phyloP scores from a whole-genome alignment of 2,888 invertebrate species.

The Malthinus flaveolus region DNA sequence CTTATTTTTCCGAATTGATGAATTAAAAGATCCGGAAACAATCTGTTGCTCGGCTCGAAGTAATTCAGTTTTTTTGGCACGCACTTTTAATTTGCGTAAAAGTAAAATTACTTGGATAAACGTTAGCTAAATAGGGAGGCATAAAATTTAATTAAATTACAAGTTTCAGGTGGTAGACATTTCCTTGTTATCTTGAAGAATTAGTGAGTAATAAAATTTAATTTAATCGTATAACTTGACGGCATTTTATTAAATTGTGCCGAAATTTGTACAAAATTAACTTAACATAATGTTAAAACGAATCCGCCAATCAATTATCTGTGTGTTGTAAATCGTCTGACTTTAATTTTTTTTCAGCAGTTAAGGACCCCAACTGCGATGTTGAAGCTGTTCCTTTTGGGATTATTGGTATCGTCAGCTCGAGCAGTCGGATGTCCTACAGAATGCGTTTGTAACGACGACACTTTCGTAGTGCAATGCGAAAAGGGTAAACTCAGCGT shows the following conservation, averaged over 20 bases:
- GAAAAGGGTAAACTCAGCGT: slow-evolving; percentile 85
- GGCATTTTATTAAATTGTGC: slow-evolving; percentile 5
- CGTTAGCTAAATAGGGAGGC: neutral
- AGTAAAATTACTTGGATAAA: neutral
- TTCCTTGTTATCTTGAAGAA: slow-evolving; percentile 8
- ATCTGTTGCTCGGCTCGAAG: too few species aligned
- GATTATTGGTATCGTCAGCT: slow-evolving; percentile 48
- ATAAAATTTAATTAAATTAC: slow-evolving; percentile 5
- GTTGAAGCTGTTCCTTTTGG: slow-evolving; percentile 37
- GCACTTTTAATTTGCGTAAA: too few species aligned
- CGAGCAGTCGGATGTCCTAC: slow-evolving; percentile 77
- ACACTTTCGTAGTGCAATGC: slow-evolving; percentile 83
- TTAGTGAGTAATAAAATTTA: slow-evolving; percentile 3
- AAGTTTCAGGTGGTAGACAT: slow-evolving; percentile 6
- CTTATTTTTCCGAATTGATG: too few species aligned
- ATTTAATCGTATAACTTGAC: neutral
- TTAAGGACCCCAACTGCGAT: slow-evolving; percentile 35
- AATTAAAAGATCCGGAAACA: too few species aligned
- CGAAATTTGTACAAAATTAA: neutral
- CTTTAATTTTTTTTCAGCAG: slow-evolving; percentile 44
- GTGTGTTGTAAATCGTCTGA: neutral
- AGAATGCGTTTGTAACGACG: slow-evolving; percentile 88
- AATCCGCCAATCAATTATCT: neutral
- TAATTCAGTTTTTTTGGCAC: too few species aligned
- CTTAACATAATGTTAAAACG: neutral